These are phyloP conservation scores for Leuctra nigra DNA, from an alignment of 2,888 invertebrate species.

Conservation along the genomic window DNA sequence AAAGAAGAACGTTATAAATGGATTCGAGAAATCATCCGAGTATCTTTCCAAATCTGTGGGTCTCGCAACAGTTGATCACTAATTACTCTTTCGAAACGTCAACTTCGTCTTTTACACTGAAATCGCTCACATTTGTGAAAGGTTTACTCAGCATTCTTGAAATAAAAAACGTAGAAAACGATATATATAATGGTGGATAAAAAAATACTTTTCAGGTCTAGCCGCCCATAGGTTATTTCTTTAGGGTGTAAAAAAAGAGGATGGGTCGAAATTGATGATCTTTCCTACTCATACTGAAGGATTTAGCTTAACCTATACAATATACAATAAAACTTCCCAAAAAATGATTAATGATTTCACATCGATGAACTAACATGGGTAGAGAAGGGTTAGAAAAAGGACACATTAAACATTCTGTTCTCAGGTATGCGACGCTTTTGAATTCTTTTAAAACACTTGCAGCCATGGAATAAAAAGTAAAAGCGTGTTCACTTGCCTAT, in stretches of 20 bases:
- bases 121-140: constrained; percentile 13
- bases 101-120: neutral
- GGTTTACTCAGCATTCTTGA: constrained; percentile 9
- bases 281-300: constrained; percentile 23
- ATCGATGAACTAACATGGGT: constrained; percentile 15
- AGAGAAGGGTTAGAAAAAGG: constrained; percentile 15
- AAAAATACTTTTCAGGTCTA: constrained; percentile 10
- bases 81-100: constrained; percentile 7
- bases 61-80: too few relatives aligned
- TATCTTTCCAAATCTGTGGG: too few relatives aligned
- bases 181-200: neutral
- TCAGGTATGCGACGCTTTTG: constrained; percentile 14
- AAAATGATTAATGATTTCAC: constrained; percentile 17
- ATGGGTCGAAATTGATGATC: constrained; percentile 23
- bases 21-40: too few relatives aligned
- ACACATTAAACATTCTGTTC: constrained; percentile 9
- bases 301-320: constrained; percentile 17
- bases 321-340: constrained; percentile 11
- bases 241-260: constrained; percentile 7
- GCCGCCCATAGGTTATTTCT: constrained; percentile 13
- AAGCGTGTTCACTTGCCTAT: too few relatives aligned
- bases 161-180: neutral
- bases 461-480: neutral
- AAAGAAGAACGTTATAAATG: too few relatives aligned
- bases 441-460: neutral